Evolutionary conservation across 2,888 invertebrate species (phyloP).

Genomic region (Philonicus albiceps): DNA sequence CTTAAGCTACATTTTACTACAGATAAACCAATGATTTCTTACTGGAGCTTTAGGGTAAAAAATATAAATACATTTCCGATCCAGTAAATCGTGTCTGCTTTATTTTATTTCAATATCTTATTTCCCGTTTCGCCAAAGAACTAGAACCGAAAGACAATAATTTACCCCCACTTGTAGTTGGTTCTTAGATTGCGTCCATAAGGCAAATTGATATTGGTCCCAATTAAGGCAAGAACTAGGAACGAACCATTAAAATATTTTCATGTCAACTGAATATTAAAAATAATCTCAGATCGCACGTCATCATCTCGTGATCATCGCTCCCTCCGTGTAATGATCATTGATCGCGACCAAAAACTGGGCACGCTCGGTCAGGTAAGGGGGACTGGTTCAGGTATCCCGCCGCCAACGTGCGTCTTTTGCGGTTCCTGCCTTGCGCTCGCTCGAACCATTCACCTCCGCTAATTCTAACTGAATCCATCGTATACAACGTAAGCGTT

Average conservation of each 20-base stretch:
- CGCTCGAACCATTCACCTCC: constrained; percentile 31
- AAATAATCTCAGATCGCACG: constrained; percentile 28
- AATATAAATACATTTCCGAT: background rate
- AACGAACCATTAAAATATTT: constrained; percentile 31
- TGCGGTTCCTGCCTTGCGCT: background rate
- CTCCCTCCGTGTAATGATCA: constrained; percentile 26
- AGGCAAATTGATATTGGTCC: background rate
- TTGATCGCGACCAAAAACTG: constrained; percentile 25
- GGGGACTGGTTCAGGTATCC: background rate
- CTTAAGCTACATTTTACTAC: background rate
- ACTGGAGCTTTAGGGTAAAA: background rate
- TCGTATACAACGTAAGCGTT: constrained; percentile 9
- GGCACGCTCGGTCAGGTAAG: background rate
- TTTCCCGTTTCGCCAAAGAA: background rate
- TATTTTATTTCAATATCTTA: background rate
- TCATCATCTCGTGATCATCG: constrained; percentile 40
- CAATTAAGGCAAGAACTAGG: background rate
- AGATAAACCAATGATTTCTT: background rate
- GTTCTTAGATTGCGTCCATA: background rate
- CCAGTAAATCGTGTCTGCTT: background rate
- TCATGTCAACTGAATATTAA: constrained; percentile 41
- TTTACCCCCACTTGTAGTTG: background rate
- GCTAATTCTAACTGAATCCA: constrained; percentile 40
- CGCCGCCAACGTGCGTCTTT: constrained; percentile 40
- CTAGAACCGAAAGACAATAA: background rate